phyloP scores from a whole-genome alignment of 2,113 vertebrate species.

The Oceanodroma tethys region DNA sequence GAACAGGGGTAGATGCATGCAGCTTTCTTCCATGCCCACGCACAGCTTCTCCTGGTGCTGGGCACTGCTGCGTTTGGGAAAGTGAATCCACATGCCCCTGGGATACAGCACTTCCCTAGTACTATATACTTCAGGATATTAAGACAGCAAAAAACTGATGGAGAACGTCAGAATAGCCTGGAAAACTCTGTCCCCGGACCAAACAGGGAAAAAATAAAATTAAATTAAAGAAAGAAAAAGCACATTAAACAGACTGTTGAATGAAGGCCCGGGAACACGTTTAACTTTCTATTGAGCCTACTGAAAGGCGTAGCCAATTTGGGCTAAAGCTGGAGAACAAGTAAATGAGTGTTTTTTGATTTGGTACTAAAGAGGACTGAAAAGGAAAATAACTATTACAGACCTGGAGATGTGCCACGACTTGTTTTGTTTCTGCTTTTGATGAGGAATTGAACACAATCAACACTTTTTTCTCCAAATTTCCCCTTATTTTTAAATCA shows the following conservation, averaged over 20 bases:
- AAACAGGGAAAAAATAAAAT: not conserved
- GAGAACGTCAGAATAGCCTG: not conserved
- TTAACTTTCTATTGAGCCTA: not conserved
- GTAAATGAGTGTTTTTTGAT: not conserved
- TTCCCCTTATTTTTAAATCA: not conserved
- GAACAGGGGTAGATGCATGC: not conserved
- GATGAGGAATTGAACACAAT: not conserved
- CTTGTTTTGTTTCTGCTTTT: not conserved
- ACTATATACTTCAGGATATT: not conserved
- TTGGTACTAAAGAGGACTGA: not conserved
- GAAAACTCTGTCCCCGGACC: not conserved
- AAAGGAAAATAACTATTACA: not conserved
- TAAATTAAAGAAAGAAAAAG: not conserved
- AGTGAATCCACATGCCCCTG: not conserved
- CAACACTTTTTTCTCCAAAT: not conserved
- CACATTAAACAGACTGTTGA: not conserved
- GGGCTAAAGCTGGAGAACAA: not conserved
- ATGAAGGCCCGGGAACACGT: not conserved
- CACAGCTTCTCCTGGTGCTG: rapidly evolving
- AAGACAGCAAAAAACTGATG: not conserved
- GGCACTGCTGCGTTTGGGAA: not conserved
- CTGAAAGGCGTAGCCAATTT: not conserved
- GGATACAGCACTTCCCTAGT: not conserved
- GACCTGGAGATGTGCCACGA: not conserved
- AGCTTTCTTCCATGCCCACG: not conserved